Conservation (phyloP, 30 jellyfish, hydroid and myxozoan genomes). For the Nemopilema nomurai region DNA sequence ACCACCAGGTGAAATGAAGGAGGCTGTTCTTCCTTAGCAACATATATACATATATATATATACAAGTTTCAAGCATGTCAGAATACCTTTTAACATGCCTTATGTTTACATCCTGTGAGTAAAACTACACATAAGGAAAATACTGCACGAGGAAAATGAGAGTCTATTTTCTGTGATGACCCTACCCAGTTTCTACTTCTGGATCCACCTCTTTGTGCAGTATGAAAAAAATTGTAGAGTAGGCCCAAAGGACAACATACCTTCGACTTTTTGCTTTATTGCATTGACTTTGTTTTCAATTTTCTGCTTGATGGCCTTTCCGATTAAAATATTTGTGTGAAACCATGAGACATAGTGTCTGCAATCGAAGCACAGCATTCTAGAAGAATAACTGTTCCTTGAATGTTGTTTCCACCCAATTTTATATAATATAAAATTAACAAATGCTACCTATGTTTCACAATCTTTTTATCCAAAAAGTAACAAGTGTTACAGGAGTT, state of each 20-base stretch:
- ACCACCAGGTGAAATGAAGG: not conserved
- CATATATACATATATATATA: too few relatives aligned
- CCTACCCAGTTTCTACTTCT: not conserved
- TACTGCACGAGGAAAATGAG: not conserved
- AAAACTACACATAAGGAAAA: not conserved
- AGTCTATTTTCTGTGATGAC: not conserved
- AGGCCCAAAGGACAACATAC: not conserved
- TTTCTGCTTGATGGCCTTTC: constrained; percentile 24
- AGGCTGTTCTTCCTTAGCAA: too few relatives aligned
- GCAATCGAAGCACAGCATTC: constrained; percentile 34
- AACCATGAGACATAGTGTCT: constrained; percentile 25
- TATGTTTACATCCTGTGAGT: not conserved
- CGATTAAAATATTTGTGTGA: constrained; percentile 21
- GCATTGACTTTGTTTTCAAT: constrained; percentile 30
- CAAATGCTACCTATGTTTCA: not conserved
- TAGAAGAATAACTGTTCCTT: constrained; percentile 5
- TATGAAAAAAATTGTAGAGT: not conserved
- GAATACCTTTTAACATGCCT: not conserved
- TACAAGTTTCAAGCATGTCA: too few relatives aligned
- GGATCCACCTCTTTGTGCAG: not conserved
- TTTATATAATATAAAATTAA: not conserved
- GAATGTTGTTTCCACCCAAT: not conserved
- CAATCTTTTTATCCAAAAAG: not conserved
- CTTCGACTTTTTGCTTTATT: not conserved
- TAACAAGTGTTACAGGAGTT: not conserved